These are phyloP conservation scores for Picus viridis DNA, from an alignment of 2,797 vertebrate genomes.

Conservation along the genomic window DNA sequence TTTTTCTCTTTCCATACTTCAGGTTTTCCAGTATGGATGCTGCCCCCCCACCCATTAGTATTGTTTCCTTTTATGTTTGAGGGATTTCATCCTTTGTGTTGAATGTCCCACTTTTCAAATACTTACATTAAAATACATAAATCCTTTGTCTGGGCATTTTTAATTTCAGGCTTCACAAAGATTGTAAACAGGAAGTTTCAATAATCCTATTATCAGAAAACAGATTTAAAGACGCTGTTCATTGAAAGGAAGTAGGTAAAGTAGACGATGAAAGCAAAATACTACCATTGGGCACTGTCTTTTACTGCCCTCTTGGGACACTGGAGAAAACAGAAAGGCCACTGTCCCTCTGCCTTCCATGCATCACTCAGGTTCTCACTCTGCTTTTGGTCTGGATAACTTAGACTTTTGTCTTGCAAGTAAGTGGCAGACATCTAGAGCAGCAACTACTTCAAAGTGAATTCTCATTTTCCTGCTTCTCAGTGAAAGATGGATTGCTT, in stretches of 20 bases:
- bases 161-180: background rate
- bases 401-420: background rate
- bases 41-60: background rate
- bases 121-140: background rate
- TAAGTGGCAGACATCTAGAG: background rate
- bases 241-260: background rate
- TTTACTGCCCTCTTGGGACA: background rate
- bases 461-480: background rate
- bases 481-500: background rate
- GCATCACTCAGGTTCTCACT: background rate
- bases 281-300: background rate
- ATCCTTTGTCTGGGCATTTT: background rate
- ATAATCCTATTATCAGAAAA: background rate
- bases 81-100: background rate
- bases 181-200: background rate
- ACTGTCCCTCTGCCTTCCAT: background rate
- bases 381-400: background rate
- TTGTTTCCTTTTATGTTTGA: background rate
- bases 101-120: background rate
- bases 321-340: background rate
- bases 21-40: background rate
- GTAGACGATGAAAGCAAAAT: background rate
- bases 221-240: background rate
- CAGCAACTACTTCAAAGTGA: background rate
- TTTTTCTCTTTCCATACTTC: background rate